Evolutionary conservation across 92 coral and sea anemone genomes (phyloP).

Genomic region (Metridium senile): DNA sequence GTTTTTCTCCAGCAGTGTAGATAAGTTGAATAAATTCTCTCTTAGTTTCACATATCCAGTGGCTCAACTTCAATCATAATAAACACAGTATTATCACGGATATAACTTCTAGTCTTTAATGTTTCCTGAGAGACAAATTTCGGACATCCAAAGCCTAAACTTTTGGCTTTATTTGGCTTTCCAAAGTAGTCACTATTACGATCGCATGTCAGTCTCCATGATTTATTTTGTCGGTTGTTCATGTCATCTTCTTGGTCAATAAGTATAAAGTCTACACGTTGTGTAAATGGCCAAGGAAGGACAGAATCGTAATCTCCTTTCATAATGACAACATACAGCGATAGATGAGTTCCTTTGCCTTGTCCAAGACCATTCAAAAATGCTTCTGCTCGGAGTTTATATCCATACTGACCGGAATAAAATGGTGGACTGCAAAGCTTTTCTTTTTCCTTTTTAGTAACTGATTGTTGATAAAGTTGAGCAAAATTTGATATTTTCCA

Average conservation of each 20-base stretch:
- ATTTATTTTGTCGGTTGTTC: slow-evolving; percentile 81
- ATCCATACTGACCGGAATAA: slow-evolving; percentile 98
- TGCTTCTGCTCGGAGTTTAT: slow-evolving; percentile 98
- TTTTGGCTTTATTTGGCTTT: slow-evolving; percentile 92
- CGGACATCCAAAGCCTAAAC: slow-evolving; percentile 98
- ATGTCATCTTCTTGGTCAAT: slow-evolving; percentile 91
- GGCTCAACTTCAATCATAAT: slow-evolving; percentile 96
- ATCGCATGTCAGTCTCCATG: slow-evolving; percentile 94
- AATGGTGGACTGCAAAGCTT: slow-evolving; percentile 98
- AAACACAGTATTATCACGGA: slow-evolving; percentile 93
- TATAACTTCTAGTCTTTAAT: slow-evolving; percentile 81
- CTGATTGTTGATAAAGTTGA: slow-evolving; percentile 92
- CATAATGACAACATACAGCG: slow-evolving; percentile 94
- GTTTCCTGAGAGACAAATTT: slow-evolving; percentile 97
- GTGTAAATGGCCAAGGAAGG: slow-evolving; percentile 98
- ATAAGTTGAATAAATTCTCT: too few species aligned
- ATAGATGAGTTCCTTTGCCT: slow-evolving; percentile 96
- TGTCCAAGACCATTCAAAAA: slow-evolving; percentile 96
- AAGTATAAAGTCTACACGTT: slow-evolving; percentile 93
- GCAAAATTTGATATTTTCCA: slow-evolving; percentile 98
- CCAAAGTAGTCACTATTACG: slow-evolving; percentile 96
- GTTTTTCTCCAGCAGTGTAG: too few species aligned
- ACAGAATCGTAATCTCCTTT: slow-evolving; percentile 98
- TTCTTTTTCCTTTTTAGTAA: slow-evolving; percentile 95
- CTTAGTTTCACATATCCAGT: slow-evolving; percentile 48